phyloP scores from a whole-genome alignment of 2,888 invertebrate genomes.

The Andrena marginata region DNA sequence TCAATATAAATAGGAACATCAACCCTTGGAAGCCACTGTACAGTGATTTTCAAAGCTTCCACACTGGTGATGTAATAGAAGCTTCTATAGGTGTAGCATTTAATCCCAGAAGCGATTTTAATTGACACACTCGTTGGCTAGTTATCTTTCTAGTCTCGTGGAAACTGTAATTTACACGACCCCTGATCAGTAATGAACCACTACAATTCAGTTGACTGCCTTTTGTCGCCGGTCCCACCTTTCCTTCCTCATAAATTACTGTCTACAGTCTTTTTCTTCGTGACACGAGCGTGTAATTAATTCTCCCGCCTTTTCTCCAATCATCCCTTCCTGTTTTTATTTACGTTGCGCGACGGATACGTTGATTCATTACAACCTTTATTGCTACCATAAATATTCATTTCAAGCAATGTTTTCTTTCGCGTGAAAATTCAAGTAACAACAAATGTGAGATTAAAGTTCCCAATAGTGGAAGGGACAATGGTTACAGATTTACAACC shows the following conservation, averaged over 20 bases:
- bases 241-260: slow-evolving; percentile 22
- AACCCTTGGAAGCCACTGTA: no score
- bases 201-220: background rate
- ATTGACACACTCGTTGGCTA: slow-evolving; percentile 7
- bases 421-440: no score
- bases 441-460: no score
- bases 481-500: no score
- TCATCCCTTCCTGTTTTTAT: background rate
- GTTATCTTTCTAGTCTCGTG: background rate
- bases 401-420: background rate
- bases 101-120: slow-evolving; percentile 5
- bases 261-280: background rate
- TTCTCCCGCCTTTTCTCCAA: background rate
- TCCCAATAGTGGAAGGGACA: no score
- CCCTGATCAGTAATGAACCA: slow-evolving; percentile 7
- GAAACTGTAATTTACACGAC: slow-evolving; percentile 20
- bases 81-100: background rate
- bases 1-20: no score
- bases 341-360: background rate
- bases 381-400: background rate
- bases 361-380: background rate
- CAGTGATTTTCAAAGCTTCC: background rate
- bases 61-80: background rate
- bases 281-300: slow-evolving; percentile 14
- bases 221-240: background rate